Evolutionary conservation across 2,797 vertebrate genomes (phyloP).

Genomic region (Pseudopleuronectes americanus): DNA sequence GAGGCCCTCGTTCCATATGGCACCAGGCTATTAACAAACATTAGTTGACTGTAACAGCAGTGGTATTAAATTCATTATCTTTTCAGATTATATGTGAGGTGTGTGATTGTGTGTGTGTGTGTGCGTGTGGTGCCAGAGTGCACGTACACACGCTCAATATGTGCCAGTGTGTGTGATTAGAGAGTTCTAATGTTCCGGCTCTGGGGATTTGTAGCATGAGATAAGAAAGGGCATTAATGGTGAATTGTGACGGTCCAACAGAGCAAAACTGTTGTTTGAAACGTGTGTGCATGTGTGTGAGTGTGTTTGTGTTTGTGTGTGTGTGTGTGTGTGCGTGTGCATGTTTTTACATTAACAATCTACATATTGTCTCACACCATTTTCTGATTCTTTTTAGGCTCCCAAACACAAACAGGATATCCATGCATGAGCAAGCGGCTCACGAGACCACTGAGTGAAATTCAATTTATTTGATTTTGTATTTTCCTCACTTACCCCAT

Average conservation of each 20-base stretch:
- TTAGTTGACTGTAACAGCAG: conserved; percentile 77
- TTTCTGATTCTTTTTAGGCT: conserved; percentile 20
- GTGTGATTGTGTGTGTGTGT: conserved; percentile 53
- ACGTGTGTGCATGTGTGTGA: conserved; percentile 19
- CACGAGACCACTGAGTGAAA: conserved; percentile 63
- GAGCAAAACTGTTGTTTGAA: conserved; percentile 70
- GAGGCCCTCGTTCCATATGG: conserved; percentile 74
- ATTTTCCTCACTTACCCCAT: conserved; percentile 80
- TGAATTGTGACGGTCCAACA: conserved; percentile 68
- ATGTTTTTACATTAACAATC: conserved; percentile 40
- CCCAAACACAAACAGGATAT: conserved; percentile 40
- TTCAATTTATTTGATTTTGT: conserved; percentile 80
- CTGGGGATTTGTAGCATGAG: conserved; percentile 74
- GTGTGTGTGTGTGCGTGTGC: conserved; percentile 1
- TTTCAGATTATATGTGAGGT: conserved; percentile 70
- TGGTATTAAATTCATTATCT: conserved; percentile 79
- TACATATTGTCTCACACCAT: conserved; percentile 39
- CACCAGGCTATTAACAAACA: conserved; percentile 78
- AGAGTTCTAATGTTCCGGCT: conserved; percentile 76
- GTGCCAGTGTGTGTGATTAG: conserved; percentile 72
- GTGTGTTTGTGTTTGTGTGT: conserved; percentile 15
- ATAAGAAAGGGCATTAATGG: conserved; percentile 76
- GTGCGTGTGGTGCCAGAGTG: conserved; percentile 37
- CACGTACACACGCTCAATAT: conserved; percentile 32
- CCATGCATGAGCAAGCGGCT: conserved; percentile 55